Base-by-base conservation (phyloP, 2,797 vertebrate species). In the Gallinago solitaria region DNA sequence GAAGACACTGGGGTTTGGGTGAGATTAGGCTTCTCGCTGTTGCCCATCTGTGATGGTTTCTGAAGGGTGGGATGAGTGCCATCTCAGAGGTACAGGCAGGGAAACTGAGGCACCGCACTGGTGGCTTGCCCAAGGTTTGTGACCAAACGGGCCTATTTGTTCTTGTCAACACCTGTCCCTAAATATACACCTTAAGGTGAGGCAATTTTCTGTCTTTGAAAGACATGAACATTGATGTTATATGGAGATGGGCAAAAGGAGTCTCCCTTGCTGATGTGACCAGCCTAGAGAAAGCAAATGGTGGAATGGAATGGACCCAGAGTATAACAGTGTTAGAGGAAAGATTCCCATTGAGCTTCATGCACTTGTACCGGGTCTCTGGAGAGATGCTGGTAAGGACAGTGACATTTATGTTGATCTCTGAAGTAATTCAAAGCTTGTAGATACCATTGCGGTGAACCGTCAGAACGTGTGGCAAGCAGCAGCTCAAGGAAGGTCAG, bases 161-260 rank as follows among this genome's bases (percentile, higher is more conserved):
- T 76, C 65, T 59, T 82, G 16, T 64, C 24, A 65, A 59, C 39
- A 32, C 41, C 41, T 87, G 33, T 69, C n/a, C 43, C 11, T n/a
- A 69, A 84, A n/a, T 19, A 48, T 1, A 43, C 21, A 56, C 33
- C 5, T 4, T 35, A 61, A 41, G 21, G 47, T n/a, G 39, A 56
- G 70, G 35, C 28, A 11, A 54, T 80, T 53, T 77, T 33, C 57
- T 61, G 27, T 33, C 47, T 80, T 64, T 77, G n/a, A 63, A 82
- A 60, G 75, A n/a, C 32, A 11, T 0, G 0, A 83, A 16, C 68
- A 63, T 7, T n/a, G 19, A 11, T 1, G 0, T 57, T 19, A 37
- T 0, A 0, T 14, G 15, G 53, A 51, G 17, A 11, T 50, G 54
- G 63, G 41, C 45, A 48, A 39, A 82, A 33, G 45, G 57, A 51